These are phyloP conservation scores for Masticophis lateralis DNA, from an alignment of 2,797 vertebrate genomes.

Conservation along the genomic window DNA sequence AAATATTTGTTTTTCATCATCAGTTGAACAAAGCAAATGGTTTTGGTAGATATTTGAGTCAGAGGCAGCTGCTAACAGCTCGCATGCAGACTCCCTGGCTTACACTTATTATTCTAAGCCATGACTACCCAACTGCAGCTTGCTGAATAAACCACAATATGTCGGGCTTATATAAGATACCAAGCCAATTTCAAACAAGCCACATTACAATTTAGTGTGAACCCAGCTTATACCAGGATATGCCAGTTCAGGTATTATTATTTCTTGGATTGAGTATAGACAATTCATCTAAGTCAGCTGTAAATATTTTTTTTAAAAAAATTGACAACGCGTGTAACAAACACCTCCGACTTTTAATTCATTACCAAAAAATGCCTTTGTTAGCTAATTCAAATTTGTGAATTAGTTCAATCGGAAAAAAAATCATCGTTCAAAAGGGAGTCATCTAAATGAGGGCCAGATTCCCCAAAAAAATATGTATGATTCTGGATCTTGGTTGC, in stretches of 20 bases:
- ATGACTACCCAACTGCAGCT: not conserved
- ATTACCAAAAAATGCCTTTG: not conserved
- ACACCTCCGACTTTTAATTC: not conserved
- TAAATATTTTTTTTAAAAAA: not conserved
- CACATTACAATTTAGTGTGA: not conserved
- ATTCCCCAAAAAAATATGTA: not conserved
- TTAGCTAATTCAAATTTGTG: not conserved
- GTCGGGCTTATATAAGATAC: rapidly evolving
- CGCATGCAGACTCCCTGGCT: not conserved
- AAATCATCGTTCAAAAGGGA: not conserved
- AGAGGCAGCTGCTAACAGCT: not conserved
- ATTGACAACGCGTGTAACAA: not conserved
- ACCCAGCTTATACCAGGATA: not conserved
- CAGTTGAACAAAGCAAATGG: not conserved
- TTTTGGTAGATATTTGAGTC: not conserved
- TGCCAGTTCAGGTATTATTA: not conserved
- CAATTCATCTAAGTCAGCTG: not conserved
- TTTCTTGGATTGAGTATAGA: not conserved
- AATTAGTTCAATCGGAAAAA: not conserved
- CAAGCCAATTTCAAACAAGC: not conserved
- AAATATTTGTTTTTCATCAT: not conserved
- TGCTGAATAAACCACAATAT: not conserved
- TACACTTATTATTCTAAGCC: not conserved
- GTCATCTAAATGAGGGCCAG: not conserved
- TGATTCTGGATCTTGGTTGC: not conserved